Evolutionary conservation across 1,140 invertebrate species (phyloP).

Genomic region (Probaryconus sp.): DNA sequence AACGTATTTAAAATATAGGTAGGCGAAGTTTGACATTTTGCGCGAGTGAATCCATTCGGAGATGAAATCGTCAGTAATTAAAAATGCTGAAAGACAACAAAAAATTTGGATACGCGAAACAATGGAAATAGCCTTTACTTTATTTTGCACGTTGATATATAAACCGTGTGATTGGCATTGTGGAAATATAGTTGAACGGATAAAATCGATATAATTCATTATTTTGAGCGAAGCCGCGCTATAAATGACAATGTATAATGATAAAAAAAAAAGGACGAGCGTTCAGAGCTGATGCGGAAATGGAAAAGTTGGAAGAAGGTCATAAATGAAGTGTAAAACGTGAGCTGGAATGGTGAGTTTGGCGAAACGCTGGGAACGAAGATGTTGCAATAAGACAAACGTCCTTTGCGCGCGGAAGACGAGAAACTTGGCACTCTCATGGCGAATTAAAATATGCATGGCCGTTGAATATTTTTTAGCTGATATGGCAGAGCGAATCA

Average conservation of each 20-base stretch:
- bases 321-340: conserved; percentile 46
- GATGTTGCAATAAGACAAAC: conserved; percentile 42
- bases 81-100: too few species aligned
- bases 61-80: too few species aligned
- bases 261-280: conserved; percentile 45
- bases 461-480: conserved; percentile 35
- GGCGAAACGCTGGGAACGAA: conserved; percentile 18
- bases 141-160: too few species aligned
- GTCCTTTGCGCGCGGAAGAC: conserved; percentile 26
- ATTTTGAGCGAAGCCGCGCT: conserved; percentile 8
- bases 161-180: too few species aligned
- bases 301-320: conserved; percentile 54
- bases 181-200: conserved; percentile 2
- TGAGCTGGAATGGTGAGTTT: conserved; percentile 25
- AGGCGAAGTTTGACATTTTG: too few species aligned
- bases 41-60: too few species aligned
- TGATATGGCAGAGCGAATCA: conserved; percentile 21
- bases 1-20: too few species aligned
- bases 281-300: conserved; percentile 20
- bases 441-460: conserved; percentile 52
- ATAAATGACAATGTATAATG: conserved; percentile 33
- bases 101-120: too few species aligned
- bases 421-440: conserved; percentile 42
- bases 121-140: too few species aligned
- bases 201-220: conserved; percentile 30